Conservation (phyloP, 2,113 vertebrate species). For the Antennarius striatus region DNA sequence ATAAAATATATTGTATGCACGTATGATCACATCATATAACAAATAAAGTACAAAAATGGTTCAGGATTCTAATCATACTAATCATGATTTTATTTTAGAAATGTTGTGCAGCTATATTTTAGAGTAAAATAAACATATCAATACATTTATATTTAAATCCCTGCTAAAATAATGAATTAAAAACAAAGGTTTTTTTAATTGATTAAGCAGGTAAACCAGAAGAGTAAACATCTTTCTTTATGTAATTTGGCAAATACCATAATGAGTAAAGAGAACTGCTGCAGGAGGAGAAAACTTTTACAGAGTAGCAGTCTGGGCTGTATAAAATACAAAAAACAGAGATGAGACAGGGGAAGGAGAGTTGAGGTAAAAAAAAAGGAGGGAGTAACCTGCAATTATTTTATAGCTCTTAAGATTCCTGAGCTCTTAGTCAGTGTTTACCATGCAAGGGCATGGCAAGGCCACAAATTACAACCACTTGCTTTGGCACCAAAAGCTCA, state of each 20-base stretch:
- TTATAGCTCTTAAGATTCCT: slow-evolving; percentile 93
- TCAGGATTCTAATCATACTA: no score
- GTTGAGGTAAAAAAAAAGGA: slow-evolving; percentile 71
- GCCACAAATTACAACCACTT: slow-evolving; percentile 89
- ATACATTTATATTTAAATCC: no score
- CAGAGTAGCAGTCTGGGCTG: background rate
- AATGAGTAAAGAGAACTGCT: slow-evolving; percentile 10
- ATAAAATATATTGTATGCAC: background rate
- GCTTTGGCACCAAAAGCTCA: slow-evolving; percentile 83
- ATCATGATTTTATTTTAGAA: no score
- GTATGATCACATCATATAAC: background rate
- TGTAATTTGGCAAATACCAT: background rate
- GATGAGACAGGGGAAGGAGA: slow-evolving; percentile 44
- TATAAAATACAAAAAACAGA: slow-evolving; percentile 18
- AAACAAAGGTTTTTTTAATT: no score
- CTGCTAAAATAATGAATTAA: background rate
- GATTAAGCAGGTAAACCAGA: no score
- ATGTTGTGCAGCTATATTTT: no score
- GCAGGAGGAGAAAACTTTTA: slow-evolving; percentile 3
- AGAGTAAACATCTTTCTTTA: background rate
- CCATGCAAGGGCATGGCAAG: slow-evolving; percentile 82
- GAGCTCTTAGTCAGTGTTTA: slow-evolving; percentile 89
- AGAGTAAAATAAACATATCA: no score
- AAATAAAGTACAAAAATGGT: no score
- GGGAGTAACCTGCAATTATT: slow-evolving; percentile 91